Percentiles rank a stretch among this genome's conserved stretches.
These are phyloP conservation scores for Drosophila kokeensis DNA, from an alignment of 2,888 invertebrate genomes.

Conservation along the genomic window DNA sequence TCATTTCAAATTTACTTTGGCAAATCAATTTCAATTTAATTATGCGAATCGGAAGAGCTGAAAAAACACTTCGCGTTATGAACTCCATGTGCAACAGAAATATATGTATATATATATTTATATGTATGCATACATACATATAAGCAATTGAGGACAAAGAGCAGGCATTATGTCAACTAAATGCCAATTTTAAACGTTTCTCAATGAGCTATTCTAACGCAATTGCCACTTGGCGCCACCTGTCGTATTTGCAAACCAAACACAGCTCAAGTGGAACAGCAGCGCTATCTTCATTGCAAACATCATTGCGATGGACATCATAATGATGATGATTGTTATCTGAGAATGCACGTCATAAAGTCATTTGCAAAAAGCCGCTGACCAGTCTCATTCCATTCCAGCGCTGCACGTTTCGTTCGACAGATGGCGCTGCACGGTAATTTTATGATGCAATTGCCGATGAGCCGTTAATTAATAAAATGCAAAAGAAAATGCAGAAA, in stretches of 20 bases:
- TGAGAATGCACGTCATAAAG: slow-evolving; percentile 55
- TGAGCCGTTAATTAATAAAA: slow-evolving; percentile 61
- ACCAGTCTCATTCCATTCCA: slow-evolving; percentile 9
- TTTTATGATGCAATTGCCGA: slow-evolving; percentile 59
- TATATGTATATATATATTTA: background rate
- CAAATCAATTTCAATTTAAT: background rate
- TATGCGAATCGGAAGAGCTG: background rate
- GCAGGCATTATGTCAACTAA: slow-evolving; percentile 3
- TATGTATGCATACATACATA: background rate
- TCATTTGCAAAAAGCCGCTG: slow-evolving; percentile 56
- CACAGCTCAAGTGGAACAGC: slow-evolving; percentile 42
- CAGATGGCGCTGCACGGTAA: slow-evolving; percentile 63
- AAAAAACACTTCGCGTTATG: background rate
- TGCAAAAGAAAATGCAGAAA: slow-evolving; percentile 29
- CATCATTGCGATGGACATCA: slow-evolving; percentile 21
- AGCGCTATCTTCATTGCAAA: slow-evolving; percentile 19
- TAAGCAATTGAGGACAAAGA: background rate
- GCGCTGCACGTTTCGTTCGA: slow-evolving; percentile 46
- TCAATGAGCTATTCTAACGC: slow-evolving; percentile 18
- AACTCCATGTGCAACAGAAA: background rate
- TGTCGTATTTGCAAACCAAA: slow-evolving; percentile 46
- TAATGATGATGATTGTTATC: slow-evolving; percentile 34
- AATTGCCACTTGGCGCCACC: slow-evolving; percentile 54
- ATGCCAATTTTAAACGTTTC: slow-evolving; percentile 18
- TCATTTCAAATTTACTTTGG: background rate